A percentile compares a stretch with the other conserved stretches of the same genome.
Conservation (phyloP, 2,797 vertebrate genomes). For the Sitta carolinensis region DNA sequence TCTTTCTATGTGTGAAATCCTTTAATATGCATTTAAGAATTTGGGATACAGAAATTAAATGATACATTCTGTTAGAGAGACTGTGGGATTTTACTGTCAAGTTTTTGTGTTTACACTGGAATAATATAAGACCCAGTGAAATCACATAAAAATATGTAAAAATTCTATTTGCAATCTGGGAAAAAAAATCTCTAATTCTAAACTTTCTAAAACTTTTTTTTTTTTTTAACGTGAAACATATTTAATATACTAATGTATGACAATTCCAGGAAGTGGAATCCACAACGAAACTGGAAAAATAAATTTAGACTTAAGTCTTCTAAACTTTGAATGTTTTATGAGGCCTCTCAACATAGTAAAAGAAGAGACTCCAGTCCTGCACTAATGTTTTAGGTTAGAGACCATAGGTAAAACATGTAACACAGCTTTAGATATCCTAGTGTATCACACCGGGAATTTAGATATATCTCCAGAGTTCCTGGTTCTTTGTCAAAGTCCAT, state of each 20-base stretch:
- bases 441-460: neutral
- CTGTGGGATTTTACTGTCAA: neutral
- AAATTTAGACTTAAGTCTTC: neutral
- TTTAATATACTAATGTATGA: neutral
- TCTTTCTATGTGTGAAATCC: neutral
- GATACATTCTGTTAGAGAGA: neutral
- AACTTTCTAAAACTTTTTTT: accelerated
- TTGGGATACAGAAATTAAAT: neutral
- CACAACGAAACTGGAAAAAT: neutral
- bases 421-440: neutral
- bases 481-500: neutral
- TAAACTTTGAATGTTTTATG: neutral
- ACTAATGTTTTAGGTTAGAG: neutral
- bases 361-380: neutral
- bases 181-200: neutral
- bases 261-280: neutral
- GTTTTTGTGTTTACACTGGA: neutral
- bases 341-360: neutral
- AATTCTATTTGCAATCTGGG: neutral
- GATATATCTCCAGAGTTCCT: neutral
- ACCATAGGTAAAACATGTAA: neutral
- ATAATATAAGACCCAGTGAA: neutral
- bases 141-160: neutral
- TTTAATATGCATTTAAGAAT: neutral
- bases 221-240: neutral